Evolutionary conservation across 30 jellyfish, hydroid and myxozoan species (phyloP).

Genomic region (Chironex yamaguchii): DNA sequence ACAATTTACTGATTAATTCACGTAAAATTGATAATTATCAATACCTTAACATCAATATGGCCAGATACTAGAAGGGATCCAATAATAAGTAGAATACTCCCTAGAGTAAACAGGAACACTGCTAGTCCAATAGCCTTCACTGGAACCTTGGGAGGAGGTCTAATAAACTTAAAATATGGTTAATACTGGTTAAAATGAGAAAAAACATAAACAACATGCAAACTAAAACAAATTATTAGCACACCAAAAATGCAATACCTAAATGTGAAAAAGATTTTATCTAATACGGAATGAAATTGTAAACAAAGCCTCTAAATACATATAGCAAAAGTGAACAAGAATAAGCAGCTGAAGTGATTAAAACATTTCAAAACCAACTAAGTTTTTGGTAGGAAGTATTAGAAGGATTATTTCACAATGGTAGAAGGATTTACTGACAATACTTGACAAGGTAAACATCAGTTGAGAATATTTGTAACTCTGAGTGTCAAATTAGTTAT

Average conservation of each 20-base stretch:
- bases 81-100: constrained; percentile 71
- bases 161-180: constrained; percentile 60
- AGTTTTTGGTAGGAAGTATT: too few relatives aligned
- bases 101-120: constrained; percentile 81
- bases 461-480: too few relatives aligned
- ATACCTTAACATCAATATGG: constrained; percentile 85
- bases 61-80: constrained; percentile 91
- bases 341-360: too few relatives aligned
- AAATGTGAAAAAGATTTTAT: constrained; percentile 14
- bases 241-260: not conserved
- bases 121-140: constrained; percentile 85
- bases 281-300: too few relatives aligned
- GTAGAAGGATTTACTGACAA: not conserved
- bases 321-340: too few relatives aligned
- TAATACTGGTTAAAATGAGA: not conserved
- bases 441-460: too few relatives aligned
- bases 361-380: too few relatives aligned
- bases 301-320: too few relatives aligned
- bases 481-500: too few relatives aligned
- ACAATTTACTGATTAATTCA: too few relatives aligned
- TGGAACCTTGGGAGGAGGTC: constrained; percentile 90
- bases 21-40: too few relatives aligned
- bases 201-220: not conserved
- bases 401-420: too few relatives aligned
- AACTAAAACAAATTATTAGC: not conserved